Evolutionary conservation across 2,113 vertebrate species (phyloP).

Genomic region (Toxostoma redivivum): DNA sequence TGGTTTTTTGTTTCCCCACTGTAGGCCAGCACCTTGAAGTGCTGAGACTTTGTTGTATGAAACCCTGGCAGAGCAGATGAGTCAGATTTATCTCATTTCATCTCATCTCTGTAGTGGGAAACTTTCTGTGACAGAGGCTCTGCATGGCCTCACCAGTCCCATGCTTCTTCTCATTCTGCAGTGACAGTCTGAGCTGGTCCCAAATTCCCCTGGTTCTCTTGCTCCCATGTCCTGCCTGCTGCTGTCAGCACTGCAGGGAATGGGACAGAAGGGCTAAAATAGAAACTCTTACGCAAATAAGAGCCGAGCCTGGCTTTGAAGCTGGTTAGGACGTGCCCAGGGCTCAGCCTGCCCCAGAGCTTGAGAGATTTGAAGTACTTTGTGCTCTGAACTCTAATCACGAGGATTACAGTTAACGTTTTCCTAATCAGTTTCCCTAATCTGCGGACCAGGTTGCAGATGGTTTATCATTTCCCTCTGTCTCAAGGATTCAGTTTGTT

Average conservation of each 20-base stretch:
- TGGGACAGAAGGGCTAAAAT: not conserved
- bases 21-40: not conserved
- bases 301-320: not conserved
- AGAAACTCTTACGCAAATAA: not conserved
- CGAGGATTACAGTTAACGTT: not conserved
- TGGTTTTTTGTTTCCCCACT: not conserved
- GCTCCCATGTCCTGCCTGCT: not conserved
- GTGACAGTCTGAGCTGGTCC: not conserved
- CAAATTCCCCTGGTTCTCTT: not conserved
- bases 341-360: not conserved
- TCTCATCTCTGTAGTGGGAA: not conserved
- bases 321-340: not conserved
- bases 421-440: conserved; percentile 13
- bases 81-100: not conserved
- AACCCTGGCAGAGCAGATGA: not conserved
- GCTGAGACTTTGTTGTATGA: not conserved
- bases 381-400: not conserved
- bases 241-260: not conserved
- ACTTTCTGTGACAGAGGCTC: not conserved
- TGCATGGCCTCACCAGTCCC: not conserved
- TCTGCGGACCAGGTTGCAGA: not conserved
- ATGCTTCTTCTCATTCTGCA: not conserved
- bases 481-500: not conserved
- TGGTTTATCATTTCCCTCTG: not conserved
- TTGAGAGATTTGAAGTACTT: conserved; percentile 13